Base-by-base conservation (phyloP, 2,888 invertebrate species). In the Drosophila flavopinicola region DNA sequence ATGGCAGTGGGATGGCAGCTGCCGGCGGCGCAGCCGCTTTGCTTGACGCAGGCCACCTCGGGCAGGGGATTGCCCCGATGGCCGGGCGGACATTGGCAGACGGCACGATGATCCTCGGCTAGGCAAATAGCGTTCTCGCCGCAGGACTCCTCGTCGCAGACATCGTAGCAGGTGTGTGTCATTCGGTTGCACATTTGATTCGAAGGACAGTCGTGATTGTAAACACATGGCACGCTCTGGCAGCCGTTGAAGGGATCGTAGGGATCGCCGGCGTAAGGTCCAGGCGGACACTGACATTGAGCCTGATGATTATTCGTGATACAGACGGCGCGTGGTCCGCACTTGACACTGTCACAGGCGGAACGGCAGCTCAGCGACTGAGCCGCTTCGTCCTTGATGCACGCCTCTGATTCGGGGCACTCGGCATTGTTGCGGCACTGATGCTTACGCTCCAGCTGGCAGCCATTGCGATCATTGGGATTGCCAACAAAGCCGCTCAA, bases 401-500 rank as follows among this genome's bases (percentile, higher is more conserved):
- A 98, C 11, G 94, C 93, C 88, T 97, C 95, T 69, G 94, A 95
- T 91, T 97, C 97, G 25, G 94, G 92, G 85, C 97, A 98, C 89
- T 97, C 95, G 27, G 94, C 94, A 90, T 97, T 96, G 35, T 94
- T 94, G 10, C 92, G 92, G 85, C 98, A 98, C 89, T 95, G 93
- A 83, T 97, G 94, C 89, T 94, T 94, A 11, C 94, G 92, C 1
- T 94, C 90, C 10, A 93, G 93, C 76, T 94, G 93, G 85, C 98
- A 98, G n/a, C 98, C 98, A 72, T 94, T 94, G 20, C 98, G 93
- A 88, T 97, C 96, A 85, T 96, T 96, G 13, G 97, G 96, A 92
- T 98, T 98, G 30, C 98, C 98, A 9, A 94, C 93, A 90, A 94
- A 98, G 3, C 97, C 97, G 32, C 93, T 92, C 13, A 96, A 92